Evolutionary conservation across 2,888 invertebrate genomes (phyloP), one percentile per base, ranked within the genome.

Genomic region (Sialis fuliginosa): DNA sequence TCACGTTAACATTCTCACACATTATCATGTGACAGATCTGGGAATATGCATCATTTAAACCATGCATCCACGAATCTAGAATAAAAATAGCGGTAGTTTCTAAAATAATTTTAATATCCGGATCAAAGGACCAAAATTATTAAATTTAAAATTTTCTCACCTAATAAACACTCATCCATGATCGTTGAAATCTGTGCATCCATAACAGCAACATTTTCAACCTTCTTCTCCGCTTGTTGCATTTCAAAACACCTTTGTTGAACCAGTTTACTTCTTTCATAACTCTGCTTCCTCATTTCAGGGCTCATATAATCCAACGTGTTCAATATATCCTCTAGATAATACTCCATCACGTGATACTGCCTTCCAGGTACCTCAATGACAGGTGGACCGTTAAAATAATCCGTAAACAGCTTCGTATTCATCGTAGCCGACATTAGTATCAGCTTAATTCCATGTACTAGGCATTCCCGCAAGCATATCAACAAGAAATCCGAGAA

Each of bases 351-450:
- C 0, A 92, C 89, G 1, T 80, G 77, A 63, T 72, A 81, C 43
- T 78, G 63, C 33, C 81, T 75, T 0, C 90, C 91, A 35, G 86
- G 82, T 47, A 91, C 81, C 33, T 70, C 72, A 33, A 91, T 68
- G 22, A 88, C 75, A 0, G 83, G 80, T 53, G 87, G 85, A 56
- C 75, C 75, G 59, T 76, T 76, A 64, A 96, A 96, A 63, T 93
- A 97, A 35, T 77, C 74, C 43, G 79, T 70, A 66, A 95, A 88
- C 51, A 88, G 74, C 48, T 77, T 71, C 41, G 83, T 77, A 59
- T 96, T 90, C 62, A 92, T 77, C 0, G 93, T 89, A 8, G 96
- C 96, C 4, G 95, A 95, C 95, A 97, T 96, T 41, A 97, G 74
- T 42, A 97, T 73, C 0, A 96, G 64, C 57, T 81, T 82, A 13